These are phyloP conservation scores for Paguma larvata DNA, from an alignment of 2,797 vertebrate species.

Conservation along the genomic window DNA sequence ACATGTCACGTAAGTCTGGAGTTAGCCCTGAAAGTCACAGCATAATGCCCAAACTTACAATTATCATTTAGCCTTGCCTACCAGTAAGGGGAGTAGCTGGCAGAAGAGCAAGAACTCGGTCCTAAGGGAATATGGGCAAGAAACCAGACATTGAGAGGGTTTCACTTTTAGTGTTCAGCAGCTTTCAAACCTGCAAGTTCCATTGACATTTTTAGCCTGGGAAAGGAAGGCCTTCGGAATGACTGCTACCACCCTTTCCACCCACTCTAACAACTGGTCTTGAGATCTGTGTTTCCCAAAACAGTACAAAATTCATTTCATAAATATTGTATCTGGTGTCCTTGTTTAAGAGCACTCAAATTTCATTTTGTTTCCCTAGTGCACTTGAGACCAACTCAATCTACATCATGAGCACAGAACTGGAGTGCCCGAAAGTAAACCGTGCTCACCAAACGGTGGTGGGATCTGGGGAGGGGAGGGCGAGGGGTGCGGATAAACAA, in stretches of 20 bases:
- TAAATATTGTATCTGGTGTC: neutral
- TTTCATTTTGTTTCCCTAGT: conserved; percentile 61
- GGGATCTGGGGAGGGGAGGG: too few relatives aligned
- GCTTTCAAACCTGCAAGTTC: conserved; percentile 49
- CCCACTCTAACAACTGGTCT: conserved; percentile 23
- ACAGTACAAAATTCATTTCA: neutral
- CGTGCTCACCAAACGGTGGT: conserved; percentile 40
- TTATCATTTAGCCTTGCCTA: neutral
- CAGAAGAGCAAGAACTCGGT: neutral
- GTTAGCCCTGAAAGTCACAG: conserved; percentile 1
- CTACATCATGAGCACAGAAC: conserved; percentile 46
- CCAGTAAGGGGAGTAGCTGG: conserved; percentile 11
- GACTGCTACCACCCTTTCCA: neutral
- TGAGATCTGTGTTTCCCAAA: conserved; percentile 47
- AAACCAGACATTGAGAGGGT: neutral
- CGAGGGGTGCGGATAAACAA: neutral
- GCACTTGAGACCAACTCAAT: conserved; percentile 8
- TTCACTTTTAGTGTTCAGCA: conserved; percentile 47
- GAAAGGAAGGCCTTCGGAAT: conserved; percentile 47
- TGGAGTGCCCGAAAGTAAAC: conserved; percentile 32
- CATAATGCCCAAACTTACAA: conserved; percentile 46
- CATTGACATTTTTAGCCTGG: conserved; percentile 46
- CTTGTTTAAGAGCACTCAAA: conserved; percentile 31
- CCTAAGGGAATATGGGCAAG: conserved; percentile 14
- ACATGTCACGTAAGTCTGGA: conserved; percentile 28